These are phyloP conservation scores for Aegotheles bennettii DNA, from an alignment of 2,113 vertebrate genomes.

Conservation along the genomic window DNA sequence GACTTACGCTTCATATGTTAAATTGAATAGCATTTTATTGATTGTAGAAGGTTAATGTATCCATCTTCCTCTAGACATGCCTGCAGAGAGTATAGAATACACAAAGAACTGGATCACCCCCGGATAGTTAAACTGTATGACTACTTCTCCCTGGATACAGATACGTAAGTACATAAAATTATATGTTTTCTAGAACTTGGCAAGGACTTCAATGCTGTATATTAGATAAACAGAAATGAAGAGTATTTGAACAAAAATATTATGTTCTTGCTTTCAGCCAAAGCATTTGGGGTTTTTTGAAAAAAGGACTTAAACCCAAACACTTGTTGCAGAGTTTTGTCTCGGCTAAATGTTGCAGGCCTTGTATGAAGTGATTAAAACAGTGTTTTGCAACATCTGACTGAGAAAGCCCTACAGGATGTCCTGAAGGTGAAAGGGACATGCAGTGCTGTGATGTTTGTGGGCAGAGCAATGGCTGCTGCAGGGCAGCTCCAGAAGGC, in stretches of 20 bases:
- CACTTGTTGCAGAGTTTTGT: neutral
- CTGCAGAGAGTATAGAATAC: slow-evolving; percentile 99
- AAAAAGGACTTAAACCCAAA: neutral
- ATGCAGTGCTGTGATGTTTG: neutral
- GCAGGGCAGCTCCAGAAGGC: rapidly evolving
- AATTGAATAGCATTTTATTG: slow-evolving; percentile 15
- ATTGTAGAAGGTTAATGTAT: slow-evolving; percentile 44
- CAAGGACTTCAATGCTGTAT: neutral
- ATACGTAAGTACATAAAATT: slow-evolving; percentile 85
- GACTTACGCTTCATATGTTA: slow-evolving; percentile 17
- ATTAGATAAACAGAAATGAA: neutral
- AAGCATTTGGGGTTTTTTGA: neutral
- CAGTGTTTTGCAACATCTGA: neutral
- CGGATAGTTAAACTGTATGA: slow-evolving; percentile 98
- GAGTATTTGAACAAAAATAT: neutral
- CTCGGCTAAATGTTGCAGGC: neutral
- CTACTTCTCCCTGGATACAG: slow-evolving; percentile 99
- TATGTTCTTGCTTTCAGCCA: neutral
- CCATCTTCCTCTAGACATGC: slow-evolving; percentile 83
- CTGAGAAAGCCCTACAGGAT: neutral
- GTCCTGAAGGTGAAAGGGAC: neutral
- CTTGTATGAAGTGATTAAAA: neutral
- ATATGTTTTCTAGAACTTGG: neutral
- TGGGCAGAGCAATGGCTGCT: neutral
- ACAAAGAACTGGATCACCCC: slow-evolving; percentile 98